phyloP scores from a whole-genome alignment of 2,888 invertebrate species.

The Apodemia duryi region DNA sequence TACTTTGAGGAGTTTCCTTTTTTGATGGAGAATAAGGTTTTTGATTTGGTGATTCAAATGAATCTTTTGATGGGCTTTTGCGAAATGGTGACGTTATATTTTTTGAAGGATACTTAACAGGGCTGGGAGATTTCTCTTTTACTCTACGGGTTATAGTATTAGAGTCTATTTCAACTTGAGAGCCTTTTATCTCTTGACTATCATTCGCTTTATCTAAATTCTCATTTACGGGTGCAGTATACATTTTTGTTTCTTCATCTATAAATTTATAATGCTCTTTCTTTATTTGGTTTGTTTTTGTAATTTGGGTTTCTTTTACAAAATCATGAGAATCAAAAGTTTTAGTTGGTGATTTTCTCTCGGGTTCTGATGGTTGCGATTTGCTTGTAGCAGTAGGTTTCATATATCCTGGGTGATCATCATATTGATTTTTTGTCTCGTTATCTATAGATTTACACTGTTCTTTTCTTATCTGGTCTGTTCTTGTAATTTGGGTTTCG shows the following conservation, averaged over 20 bases:
- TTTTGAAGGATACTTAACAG: constrained; percentile 16
- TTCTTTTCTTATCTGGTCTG: constrained; percentile 46
- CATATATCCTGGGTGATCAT: constrained; percentile 51
- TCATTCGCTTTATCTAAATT: neutral
- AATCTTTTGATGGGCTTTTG: constrained; percentile 18
- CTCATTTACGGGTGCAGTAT: constrained; percentile 41
- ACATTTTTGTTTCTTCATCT: constrained; percentile 66
- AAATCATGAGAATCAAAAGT: neutral
- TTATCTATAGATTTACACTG: constrained; percentile 63
- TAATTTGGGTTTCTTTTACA: constrained; percentile 23
- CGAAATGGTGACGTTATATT: constrained; percentile 8
- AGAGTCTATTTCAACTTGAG: neutral
- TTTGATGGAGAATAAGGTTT: neutral
- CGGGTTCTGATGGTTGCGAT: constrained; percentile 26
- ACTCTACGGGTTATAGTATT: neutral
- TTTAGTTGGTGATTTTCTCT: constrained; percentile 35
- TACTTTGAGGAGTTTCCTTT: neutral
- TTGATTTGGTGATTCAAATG: neutral
- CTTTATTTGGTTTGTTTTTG: constrained; percentile 36
- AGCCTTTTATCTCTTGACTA: neutral
- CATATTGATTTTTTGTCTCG: constrained; percentile 52
- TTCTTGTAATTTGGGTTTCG: constrained; percentile 23
- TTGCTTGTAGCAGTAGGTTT: constrained; percentile 46
- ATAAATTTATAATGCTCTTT: constrained; percentile 61
- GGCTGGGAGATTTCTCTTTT: constrained; percentile 21